Percentiles rank a stretch among this genome's conserved stretches.
These are phyloP conservation scores for Cephus pygmeus DNA, from an alignment of 2,888 invertebrate species.

Conservation along the genomic window DNA sequence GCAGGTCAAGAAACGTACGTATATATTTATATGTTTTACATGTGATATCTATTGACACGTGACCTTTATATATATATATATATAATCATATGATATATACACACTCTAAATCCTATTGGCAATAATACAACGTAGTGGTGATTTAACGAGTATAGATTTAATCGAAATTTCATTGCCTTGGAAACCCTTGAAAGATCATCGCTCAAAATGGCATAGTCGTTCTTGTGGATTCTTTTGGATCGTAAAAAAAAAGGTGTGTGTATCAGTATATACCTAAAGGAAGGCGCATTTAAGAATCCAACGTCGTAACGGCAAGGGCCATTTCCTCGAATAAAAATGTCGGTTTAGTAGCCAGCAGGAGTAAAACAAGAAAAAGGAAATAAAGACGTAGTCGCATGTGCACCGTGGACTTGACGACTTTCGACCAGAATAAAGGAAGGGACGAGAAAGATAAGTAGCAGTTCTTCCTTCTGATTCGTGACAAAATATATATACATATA, in stretches of 20 bases:
- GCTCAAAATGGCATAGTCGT: background rate
- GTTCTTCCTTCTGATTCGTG: background rate
- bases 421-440: background rate
- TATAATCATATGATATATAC: background rate
- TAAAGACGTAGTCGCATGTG: background rate
- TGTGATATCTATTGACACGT: background rate
- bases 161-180: background rate
- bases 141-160: background rate
- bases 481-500: background rate
- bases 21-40: background rate
- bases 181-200: background rate
- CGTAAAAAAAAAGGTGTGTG: background rate
- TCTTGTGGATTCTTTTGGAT: background rate
- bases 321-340: constrained; percentile 21
- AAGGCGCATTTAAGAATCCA: constrained; percentile 21
- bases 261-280: background rate
- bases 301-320: constrained; percentile 17
- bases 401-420: constrained; percentile 1
- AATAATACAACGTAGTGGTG: background rate
- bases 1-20: background rate
- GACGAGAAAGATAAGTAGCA: background rate
- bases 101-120: background rate
- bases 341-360: background rate
- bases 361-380: background rate
- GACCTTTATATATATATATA: background rate